A percentile compares a stretch with the other conserved stretches of the same genome.
Conservation (phyloP, 23 tunicate species). For the Trididemnum clinides region DNA sequence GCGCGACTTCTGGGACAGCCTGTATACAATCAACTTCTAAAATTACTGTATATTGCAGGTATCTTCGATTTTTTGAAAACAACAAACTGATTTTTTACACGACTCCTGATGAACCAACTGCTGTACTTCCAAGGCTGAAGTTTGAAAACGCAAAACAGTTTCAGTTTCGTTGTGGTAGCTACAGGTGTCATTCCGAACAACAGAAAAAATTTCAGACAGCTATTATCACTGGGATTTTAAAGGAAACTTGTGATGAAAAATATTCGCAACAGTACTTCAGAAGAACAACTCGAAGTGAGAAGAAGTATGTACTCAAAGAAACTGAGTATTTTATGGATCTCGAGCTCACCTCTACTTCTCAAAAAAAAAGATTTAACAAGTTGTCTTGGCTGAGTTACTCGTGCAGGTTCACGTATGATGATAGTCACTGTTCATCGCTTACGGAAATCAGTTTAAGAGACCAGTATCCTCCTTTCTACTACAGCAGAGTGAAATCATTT, state of each 20-base stretch:
- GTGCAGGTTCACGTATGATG: slow-evolving; percentile 22
- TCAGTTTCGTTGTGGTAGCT: slow-evolving; percentile 41
- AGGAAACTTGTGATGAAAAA: neutral
- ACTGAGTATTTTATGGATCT: slow-evolving; percentile 38
- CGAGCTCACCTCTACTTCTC: slow-evolving; percentile 35
- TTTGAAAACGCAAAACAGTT: slow-evolving; percentile 9
- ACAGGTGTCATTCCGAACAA: slow-evolving; percentile 17
- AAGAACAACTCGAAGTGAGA: slow-evolving; percentile 3
- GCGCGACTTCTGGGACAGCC: neutral
- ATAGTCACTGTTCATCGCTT: neutral
- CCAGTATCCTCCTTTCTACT: slow-evolving; percentile 56
- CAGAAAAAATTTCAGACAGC: slow-evolving; percentile 19
- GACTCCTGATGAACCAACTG: slow-evolving; percentile 38
- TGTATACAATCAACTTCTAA: no score
- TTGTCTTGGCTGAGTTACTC: slow-evolving; percentile 42
- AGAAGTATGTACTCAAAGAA: slow-evolving; percentile 42
- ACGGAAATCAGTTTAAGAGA: slow-evolving; percentile 15
- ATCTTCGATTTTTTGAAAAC: slow-evolving; percentile 52
- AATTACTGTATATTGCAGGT: slow-evolving; percentile 27
- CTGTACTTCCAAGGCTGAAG: slow-evolving; percentile 29
- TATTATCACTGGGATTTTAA: slow-evolving; percentile 12
- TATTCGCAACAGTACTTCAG: neutral
- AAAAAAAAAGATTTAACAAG: slow-evolving; percentile 42
- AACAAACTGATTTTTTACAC: slow-evolving; percentile 41
- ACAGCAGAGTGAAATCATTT: slow-evolving; percentile 52